Conservation (phyloP, 2,797 vertebrate genomes). For the Babyrousa celebensis region DNA sequence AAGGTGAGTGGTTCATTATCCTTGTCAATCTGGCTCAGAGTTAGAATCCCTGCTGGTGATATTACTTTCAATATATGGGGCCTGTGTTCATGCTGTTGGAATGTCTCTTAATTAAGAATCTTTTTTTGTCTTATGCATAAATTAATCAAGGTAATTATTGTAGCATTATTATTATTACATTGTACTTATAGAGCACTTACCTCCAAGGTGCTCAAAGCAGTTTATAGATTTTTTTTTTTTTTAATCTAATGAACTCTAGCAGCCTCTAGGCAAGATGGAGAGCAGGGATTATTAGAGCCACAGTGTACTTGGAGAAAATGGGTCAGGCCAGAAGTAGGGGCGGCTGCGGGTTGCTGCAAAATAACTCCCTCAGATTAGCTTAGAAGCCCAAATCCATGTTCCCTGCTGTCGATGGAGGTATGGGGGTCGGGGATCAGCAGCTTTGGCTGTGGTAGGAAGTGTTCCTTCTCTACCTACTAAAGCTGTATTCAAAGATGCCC, state of each 20-base stretch:
- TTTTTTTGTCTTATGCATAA: constrained; percentile 85
- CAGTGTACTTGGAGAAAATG: constrained; percentile 76
- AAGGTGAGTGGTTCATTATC: constrained; percentile 26
- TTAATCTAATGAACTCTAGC: constrained; percentile 86
- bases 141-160: constrained; percentile 89
- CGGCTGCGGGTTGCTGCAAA: constrained; percentile 8
- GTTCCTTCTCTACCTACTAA: not conserved
- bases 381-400: not conserved
- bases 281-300: constrained; percentile 80
- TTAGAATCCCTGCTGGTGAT: constrained; percentile 76
- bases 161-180: constrained; percentile 87
- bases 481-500: not conserved
- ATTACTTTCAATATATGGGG: constrained; percentile 74
- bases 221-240: constrained; percentile 87
- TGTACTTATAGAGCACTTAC: constrained; percentile 86
- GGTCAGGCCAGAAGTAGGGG: constrained; percentile 80
- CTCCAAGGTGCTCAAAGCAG: constrained; percentile 85
- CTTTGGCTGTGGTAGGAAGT: not conserved
- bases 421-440: not conserved
- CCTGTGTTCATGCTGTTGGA: constrained; percentile 79
- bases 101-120: constrained; percentile 88
- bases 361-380: not conserved
- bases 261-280: constrained; percentile 83
- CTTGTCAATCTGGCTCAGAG: not conserved
- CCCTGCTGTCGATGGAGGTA: not conserved